Evolutionary conservation across 92 coral and sea anemone species (phyloP).

Genomic region (Siderastrea radians): DNA sequence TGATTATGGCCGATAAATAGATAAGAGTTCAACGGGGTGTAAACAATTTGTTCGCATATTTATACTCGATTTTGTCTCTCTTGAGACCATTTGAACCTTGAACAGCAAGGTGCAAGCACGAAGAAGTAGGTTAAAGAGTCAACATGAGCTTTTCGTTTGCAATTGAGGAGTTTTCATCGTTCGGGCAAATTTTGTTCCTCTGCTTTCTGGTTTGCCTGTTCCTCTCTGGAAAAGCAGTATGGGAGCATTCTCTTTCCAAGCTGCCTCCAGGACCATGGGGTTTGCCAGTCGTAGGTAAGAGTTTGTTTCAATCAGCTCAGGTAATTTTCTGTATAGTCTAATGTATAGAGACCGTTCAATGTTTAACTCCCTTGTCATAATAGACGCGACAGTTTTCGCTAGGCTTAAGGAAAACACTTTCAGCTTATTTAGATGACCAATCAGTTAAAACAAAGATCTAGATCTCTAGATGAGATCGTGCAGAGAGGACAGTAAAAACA

Average conservation of each 20-base stretch:
- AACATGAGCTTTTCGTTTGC: conserved; percentile 7
- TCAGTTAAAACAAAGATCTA: no score
- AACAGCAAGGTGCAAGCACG: background rate
- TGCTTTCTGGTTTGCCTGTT: conserved; percentile 26
- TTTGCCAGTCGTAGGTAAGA: conserved; percentile 58
- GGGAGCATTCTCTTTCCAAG: conserved; percentile 36
- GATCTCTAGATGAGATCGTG: no score
- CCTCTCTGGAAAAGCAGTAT: conserved; percentile 37
- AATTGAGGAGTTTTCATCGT: background rate
- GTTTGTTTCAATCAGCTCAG: no score
- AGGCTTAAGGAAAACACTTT: no score
- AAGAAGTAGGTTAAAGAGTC: background rate
- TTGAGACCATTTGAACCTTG: conserved; percentile 40
- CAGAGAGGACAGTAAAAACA: no score
- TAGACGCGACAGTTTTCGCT: no score
- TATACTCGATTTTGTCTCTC: conserved; percentile 23
- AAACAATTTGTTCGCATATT: conserved; percentile 41
- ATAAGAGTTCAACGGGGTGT: conserved; percentile 35
- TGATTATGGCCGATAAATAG: conserved; percentile 30
- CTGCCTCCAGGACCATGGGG: conserved; percentile 71
- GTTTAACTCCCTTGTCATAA: background rate
- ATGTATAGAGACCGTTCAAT: background rate
- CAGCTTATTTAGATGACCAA: no score
- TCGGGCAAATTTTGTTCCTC: conserved; percentile 22
- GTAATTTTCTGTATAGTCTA: background rate